A percentile compares a stretch with the other conserved stretches of the same genome.
These are phyloP conservation scores for Lophochroa leadbeateri DNA, from an alignment of 2,113 vertebrate species.

Conservation along the genomic window DNA sequence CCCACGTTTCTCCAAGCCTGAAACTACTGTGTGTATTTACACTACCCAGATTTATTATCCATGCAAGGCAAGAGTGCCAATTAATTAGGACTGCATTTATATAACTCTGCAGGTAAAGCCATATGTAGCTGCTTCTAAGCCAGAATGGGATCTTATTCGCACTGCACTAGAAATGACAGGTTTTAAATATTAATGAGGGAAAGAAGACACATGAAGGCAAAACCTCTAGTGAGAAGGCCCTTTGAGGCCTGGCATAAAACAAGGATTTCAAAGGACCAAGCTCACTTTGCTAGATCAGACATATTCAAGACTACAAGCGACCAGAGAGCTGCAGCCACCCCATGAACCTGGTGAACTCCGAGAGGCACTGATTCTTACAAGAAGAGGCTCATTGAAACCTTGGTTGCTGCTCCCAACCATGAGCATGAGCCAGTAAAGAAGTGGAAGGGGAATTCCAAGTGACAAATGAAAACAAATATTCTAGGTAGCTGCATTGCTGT, in stretches of 20 bases:
- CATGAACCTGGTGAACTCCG: accelerated
- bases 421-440: background rate
- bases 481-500: background rate
- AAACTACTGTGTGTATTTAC: conserved; percentile 33
- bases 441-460: background rate
- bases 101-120: conserved; percentile 39
- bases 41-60: conserved; percentile 7
- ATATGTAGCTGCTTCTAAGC: background rate
- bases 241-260: background rate
- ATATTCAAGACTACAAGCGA: background rate
- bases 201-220: conserved; percentile 1
- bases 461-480: conserved; percentile 46
- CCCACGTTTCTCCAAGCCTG: background rate
- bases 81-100: conserved; percentile 50
- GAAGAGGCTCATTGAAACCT: background rate
- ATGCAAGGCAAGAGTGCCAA: conserved; percentile 16
- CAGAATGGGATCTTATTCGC: background rate
- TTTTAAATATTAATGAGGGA: conserved; percentile 40
- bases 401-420: background rate
- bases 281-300: background rate
- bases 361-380: background rate
- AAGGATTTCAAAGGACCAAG: conserved; percentile 27
- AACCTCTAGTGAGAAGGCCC: conserved; percentile 1
- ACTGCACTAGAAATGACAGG: conserved; percentile 17
- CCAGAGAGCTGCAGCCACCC: background rate